Conservation (phyloP, 1,140 invertebrate species). For the Tetragnatha versicolor region DNA sequence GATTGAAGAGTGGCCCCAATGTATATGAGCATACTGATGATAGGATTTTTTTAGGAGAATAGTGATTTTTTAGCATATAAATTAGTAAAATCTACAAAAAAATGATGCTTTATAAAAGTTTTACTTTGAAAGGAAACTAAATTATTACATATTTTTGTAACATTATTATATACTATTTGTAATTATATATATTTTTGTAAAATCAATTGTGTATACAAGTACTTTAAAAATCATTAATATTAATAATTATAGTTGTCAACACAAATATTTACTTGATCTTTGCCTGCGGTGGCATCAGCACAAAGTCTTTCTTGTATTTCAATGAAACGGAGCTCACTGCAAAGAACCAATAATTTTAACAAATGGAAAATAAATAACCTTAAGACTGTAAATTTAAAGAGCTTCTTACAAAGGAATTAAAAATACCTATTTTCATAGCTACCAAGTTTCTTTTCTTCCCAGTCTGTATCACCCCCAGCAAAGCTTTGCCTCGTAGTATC, state of each 20-base stretch:
- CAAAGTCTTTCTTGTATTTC: conserved; percentile 92
- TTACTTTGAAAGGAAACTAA: neutral
- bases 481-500: conserved; percentile 31
- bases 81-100: neutral
- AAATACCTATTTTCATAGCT: conserved; percentile 42
- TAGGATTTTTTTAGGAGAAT: no score
- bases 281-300: conserved; percentile 74
- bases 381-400: neutral
- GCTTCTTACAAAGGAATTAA: neutral
- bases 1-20: no score
- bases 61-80: no score
- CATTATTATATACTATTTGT: neutral
- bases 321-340: conserved; percentile 84
- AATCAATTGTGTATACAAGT: neutral
- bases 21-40: no score
- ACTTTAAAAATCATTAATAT: neutral
- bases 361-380: neutral
- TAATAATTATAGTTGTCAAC: neutral
- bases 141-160: neutral
- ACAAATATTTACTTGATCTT: conserved; percentile 27
- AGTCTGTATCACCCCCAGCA: conserved; percentile 44
- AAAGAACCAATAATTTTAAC: conserved; percentile 52
- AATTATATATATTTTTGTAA: neutral
- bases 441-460: conserved; percentile 43
- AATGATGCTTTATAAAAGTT: neutral